Evolutionary conservation across 2,888 invertebrate genomes (phyloP), one percentile per base, ranked within the genome.

Genomic region (Pristionchus maxplancki): DNA sequence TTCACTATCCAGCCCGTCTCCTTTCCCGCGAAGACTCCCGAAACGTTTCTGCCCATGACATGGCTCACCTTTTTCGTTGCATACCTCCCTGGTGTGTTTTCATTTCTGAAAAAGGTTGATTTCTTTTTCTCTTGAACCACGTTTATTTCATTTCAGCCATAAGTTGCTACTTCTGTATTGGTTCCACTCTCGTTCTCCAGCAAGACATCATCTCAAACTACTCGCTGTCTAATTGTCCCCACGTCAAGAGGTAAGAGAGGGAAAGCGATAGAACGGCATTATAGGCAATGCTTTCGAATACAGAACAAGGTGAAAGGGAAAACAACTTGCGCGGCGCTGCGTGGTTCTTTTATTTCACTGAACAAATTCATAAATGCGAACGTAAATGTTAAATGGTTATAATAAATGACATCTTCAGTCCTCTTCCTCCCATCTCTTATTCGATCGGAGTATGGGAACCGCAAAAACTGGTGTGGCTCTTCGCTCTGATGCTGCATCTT

Each of bases 361-460:
- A 5, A 64, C 2, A 13, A 24, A 28, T 67, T 67, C 17, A 31
- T 67, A 8, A 71, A 20, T 34, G 0, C 3, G 17, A 58, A 6
- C 1, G 15, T 40, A 0, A 78, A 44, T 40, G 3, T 37, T 1
- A 31, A 74, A 11, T 20, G 17, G 20, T 0, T 24, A 58, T 24
- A n/a, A 6, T 24, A 8, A 50, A 50, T n/a, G 0, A 20, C 9
- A 31, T 34, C 4, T 71, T 71, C 50, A 81, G 81, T 20, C 31
- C 81, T 20, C 81, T 81, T 13, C 81, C 81, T 15, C 81, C 81
- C 1, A 50, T 81, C 8, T 81, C 81, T 24, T 81, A 81, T 20
- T 81, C 81, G 0, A 81, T 81, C 20, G 81, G 81, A 4, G 81
- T 81, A 11, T 81, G 81, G 81, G 81, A 81, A n/a, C 81, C 81